These are phyloP conservation scores for Tamias sibiricus DNA, from an alignment of 2,113 vertebrate species.

Conservation along the genomic window DNA sequence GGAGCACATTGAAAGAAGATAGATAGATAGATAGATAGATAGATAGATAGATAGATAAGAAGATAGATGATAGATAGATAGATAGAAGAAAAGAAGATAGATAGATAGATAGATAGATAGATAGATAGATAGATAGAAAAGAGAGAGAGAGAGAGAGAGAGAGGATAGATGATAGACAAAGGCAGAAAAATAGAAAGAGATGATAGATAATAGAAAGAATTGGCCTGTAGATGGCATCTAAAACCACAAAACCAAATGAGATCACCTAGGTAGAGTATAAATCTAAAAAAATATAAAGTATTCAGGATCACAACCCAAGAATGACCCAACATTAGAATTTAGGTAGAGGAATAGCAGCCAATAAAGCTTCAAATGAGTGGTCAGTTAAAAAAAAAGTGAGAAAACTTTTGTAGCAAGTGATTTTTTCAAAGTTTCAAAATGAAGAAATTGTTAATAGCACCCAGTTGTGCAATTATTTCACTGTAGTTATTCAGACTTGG, in stretches of 20 bases:
- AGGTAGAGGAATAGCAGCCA: no score
- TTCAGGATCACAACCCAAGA: background rate
- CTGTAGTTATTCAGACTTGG: background rate
- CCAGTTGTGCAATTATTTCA: background rate
- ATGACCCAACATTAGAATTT: no score
- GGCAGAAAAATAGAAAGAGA: background rate
- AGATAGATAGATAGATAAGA: no score
- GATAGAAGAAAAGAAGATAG: no score
- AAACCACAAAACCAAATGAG: background rate
- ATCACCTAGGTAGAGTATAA: background rate
- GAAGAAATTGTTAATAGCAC: background rate
- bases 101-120: no score
- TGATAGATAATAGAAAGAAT: background rate
- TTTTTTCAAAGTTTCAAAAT: background rate
- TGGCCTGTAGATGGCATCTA: background rate
- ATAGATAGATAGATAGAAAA: no score
- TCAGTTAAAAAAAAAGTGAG: background rate
- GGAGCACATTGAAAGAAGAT: background rate
- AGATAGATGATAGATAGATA: background rate
- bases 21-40: background rate
- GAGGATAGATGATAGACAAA: background rate
- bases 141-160: no score
- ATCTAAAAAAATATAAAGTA: background rate
- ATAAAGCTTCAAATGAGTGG: background rate
- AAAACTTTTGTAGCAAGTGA: background rate